These are phyloP conservation scores for Xanthorhoe spadicearia DNA, from an alignment of 2,888 invertebrate genomes.

Conservation along the genomic window DNA sequence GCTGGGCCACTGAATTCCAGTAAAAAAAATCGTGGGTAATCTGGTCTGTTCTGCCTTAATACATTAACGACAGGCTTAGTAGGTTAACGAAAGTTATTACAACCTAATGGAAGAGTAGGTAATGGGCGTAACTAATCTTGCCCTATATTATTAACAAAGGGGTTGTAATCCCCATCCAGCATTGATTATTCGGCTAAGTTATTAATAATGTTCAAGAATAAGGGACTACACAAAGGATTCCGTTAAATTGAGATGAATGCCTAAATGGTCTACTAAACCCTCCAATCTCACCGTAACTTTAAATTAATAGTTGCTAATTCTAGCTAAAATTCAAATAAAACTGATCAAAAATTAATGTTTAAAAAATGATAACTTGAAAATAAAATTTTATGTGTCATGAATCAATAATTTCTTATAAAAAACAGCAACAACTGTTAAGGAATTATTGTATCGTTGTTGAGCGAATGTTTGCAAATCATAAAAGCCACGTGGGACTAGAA, in stretches of 20 bases:
- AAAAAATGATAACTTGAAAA: too few species aligned
- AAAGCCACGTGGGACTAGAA: background rate
- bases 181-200: conserved; percentile 20
- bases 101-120: conserved; percentile 19
- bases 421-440: too few species aligned
- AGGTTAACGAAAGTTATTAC: conserved; percentile 20
- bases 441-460: too few species aligned
- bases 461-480: background rate
- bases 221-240: conserved; percentile 9
- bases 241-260: conserved; percentile 24
- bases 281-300: conserved; percentile 1
- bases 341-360: background rate
- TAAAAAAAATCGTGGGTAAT: too few species aligned
- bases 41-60: too few species aligned
- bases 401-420: too few species aligned
- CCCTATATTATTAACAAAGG: conserved; percentile 27
- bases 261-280: conserved; percentile 11
- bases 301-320: background rate
- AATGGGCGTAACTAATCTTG: conserved; percentile 24
- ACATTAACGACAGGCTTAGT: conserved; percentile 2
- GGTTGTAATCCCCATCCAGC: conserved; percentile 20
- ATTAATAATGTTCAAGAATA: conserved; percentile 27
- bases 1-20: too few species aligned
- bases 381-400: too few species aligned
- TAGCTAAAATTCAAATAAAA: background rate